Evolutionary conservation across 2,888 invertebrate species (phyloP), one percentile per base, ranked within the genome.

Genomic region (Drosophila fungiperda): DNA sequence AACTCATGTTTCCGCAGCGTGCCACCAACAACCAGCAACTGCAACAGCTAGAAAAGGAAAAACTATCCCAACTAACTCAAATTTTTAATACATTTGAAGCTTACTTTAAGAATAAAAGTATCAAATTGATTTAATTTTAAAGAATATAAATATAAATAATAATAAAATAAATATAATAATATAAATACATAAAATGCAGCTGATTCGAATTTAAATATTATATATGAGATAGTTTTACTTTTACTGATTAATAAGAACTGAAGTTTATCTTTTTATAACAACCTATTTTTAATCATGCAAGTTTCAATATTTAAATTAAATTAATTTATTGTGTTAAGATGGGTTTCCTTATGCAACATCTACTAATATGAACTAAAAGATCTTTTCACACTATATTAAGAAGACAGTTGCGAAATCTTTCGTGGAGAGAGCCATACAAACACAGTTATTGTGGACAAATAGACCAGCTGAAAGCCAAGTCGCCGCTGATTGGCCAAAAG

Each of bases 401-500:
- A 63, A 55, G 23, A 38, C 52, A 38, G 48, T 15, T 26, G 36
- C 42, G 48, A 38, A 54, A 76, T 49, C 64, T 54, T 50, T 23
- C 12, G 32, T n/a, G 38, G 48, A 45, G 35, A 45, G 53, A 40
- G n/a, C 29, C 48, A 50, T 59, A 40, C 59, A 40, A 65, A 17
- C 57, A 26, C 68, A 62, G 49, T 63, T 53, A 57, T 29, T 29
- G 15, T 53, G 38, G 71, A 23, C 60, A 52, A 60, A 69, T 82
- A 87, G 87, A 75, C 76, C 66, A 80, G 76, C 58, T 54, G 69
- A 50, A 40, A 61, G 55, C 38, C 55, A 55, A 69, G 58, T 68
- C 55, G 57, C 20, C 68, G 79, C 90, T 88, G 87, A 88, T 88
- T 88, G 87, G 90, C 83, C 77, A 83, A 85, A 79, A 90, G 87